These are phyloP conservation scores for Phalacrocorax brasilianus DNA, from an alignment of 2,113 vertebrate genomes.

Conservation along the genomic window DNA sequence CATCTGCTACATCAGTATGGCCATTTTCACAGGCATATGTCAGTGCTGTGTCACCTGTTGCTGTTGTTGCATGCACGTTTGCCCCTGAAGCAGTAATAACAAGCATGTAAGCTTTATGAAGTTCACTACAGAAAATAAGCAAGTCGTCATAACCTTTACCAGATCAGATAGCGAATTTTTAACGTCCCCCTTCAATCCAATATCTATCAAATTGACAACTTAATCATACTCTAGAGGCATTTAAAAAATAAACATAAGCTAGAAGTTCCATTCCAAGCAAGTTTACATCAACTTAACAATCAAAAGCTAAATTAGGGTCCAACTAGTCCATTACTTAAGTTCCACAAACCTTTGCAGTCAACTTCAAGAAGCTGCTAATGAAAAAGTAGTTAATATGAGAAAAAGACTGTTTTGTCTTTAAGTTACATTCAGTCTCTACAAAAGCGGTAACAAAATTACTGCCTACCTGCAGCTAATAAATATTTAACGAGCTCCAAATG, in stretches of 20 bases:
- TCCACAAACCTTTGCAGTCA: neutral
- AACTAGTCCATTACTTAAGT: neutral
- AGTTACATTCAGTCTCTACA: neutral
- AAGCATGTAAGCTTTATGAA: neutral
- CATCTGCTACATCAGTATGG: slow-evolving; percentile 97
- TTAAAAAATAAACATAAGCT: neutral
- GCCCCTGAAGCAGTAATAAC: slow-evolving; percentile 77
- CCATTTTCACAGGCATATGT: slow-evolving; percentile 98
- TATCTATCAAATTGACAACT: neutral
- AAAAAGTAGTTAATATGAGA: rapidly evolving
- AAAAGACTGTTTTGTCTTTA: neutral
- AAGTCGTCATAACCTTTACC: neutral
- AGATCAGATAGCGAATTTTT: neutral
- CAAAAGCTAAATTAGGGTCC: neutral
- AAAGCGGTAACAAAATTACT: neutral
- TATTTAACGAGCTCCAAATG: slow-evolving; percentile 98
- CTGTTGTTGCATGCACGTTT: slow-evolving; percentile 96
- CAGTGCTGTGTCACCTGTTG: slow-evolving; percentile 95
- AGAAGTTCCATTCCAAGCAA: neutral
- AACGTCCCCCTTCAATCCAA: neutral
- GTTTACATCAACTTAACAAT: neutral
- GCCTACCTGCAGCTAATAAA: slow-evolving; percentile 91
- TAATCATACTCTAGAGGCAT: neutral
- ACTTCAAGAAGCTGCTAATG: neutral
- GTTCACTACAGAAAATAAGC: rapidly evolving